A percentile compares a stretch with the other conserved stretches of the same genome.
Evolutionary conservation across 1,140 invertebrate genomes (phyloP).

Genomic region (roundworm (Caenorhabditis elegans)): WBcel235 BX284603.4:12817501-12818000

Average conservation of each 20-base stretch:
- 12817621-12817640: no score
- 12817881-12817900: slow-evolving; percentile 94
- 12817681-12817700: no score
- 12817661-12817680: no score
- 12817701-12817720: no score
- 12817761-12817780: slow-evolving; percentile 95
- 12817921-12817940: slow-evolving; percentile 68
- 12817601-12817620: no score
- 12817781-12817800: slow-evolving; percentile 89
- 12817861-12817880: slow-evolving; percentile 97
- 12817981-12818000: slow-evolving; percentile 78
- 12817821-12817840: slow-evolving; percentile 74
- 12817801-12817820: slow-evolving; percentile 66
- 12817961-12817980: neutral
- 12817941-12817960: no score
- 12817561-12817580: no score
- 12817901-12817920: slow-evolving; percentile 96
- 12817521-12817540: no score
- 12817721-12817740: slow-evolving; percentile 72
- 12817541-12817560: no score
- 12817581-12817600: no score
- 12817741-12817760: slow-evolving; percentile 91
- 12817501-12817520: no score
- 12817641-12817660: no score
- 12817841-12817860: slow-evolving; percentile 70